Conservation (phyloP, 1,140 invertebrate genomes). For the Apocrypta bakeri region DNA sequence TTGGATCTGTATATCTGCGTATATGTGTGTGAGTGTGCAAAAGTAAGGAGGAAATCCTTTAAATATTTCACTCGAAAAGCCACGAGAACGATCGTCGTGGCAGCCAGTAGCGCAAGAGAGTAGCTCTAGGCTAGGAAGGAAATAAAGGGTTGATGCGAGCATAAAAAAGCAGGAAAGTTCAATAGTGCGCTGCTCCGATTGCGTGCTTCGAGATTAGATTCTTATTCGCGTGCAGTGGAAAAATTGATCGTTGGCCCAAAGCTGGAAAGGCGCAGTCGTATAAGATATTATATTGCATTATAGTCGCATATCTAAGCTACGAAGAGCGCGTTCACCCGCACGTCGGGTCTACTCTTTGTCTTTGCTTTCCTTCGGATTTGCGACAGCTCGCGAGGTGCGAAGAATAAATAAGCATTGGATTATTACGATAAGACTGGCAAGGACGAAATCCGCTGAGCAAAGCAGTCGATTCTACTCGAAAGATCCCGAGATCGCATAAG, state of each 20-base stretch:
- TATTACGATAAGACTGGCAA: no score
- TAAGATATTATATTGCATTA: neutral
- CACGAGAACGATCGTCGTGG: conserved; percentile 4
- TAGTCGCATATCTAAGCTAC: no score
- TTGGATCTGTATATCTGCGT: neutral
- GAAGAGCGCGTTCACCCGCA: no score
- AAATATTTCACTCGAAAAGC: conserved; percentile 27
- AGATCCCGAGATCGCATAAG: no score
- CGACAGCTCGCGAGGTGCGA: no score
- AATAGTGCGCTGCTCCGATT: neutral
- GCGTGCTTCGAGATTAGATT: conserved; percentile 38
- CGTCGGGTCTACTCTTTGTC: no score
- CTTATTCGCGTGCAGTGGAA: neutral
- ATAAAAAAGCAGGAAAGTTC: conserved; percentile 27
- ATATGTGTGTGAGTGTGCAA: neutral
- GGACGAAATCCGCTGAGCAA: no score
- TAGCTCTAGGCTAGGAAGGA: neutral
- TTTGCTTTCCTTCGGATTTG: neutral
- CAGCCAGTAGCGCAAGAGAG: neutral
- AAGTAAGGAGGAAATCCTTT: conserved; percentile 8
- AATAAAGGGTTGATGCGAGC: conserved; percentile 43
- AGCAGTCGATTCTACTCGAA: no score
- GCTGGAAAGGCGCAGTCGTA: neutral
- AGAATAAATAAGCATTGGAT: neutral
- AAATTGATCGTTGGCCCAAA: neutral